These are phyloP conservation scores for Plagiodera versicolora DNA, from an alignment of 2,888 invertebrate genomes.

Conservation along the genomic window DNA sequence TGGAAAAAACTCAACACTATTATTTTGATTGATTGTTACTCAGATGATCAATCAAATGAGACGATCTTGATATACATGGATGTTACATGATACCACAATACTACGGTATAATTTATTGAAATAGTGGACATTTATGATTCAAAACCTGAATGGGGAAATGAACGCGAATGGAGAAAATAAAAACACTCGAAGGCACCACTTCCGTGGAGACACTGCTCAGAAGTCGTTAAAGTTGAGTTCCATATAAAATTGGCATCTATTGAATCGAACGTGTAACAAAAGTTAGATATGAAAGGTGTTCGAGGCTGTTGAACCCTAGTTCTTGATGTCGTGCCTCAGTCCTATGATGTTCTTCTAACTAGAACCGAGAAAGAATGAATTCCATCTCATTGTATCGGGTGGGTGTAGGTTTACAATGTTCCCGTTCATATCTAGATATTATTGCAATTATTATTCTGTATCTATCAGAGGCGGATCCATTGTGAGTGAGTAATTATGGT, in stretches of 20 bases:
- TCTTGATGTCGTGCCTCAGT: conserved; percentile 11
- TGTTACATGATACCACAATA: too few species aligned
- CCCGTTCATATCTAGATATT: conserved; percentile 7
- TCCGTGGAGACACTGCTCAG: neutral
- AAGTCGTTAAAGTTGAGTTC: neutral
- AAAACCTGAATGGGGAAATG: too few species aligned
- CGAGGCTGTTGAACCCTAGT: conserved; percentile 37
- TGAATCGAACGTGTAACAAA: conserved; percentile 7
- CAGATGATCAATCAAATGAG: too few species aligned
- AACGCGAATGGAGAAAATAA: too few species aligned
- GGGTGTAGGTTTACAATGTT: conserved; percentile 12
- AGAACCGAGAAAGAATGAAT: neutral
- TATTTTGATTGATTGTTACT: too few species aligned
- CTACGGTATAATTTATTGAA: too few species aligned
- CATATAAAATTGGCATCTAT: conserved; percentile 14
- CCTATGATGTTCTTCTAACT: neutral
- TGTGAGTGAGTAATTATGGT: neutral
- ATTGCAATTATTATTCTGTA: conserved; percentile 5
- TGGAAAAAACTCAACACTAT: too few species aligned
- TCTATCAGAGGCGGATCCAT: neutral
- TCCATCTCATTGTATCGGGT: conserved; percentile 14
- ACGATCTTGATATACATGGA: too few species aligned
- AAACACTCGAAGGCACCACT: too few species aligned
- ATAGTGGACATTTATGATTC: too few species aligned
- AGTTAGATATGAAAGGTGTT: conserved; percentile 32